phyloP scores from a whole-genome alignment of 2,797 vertebrate genomes.

The Catostomus latipinnis region DNA sequence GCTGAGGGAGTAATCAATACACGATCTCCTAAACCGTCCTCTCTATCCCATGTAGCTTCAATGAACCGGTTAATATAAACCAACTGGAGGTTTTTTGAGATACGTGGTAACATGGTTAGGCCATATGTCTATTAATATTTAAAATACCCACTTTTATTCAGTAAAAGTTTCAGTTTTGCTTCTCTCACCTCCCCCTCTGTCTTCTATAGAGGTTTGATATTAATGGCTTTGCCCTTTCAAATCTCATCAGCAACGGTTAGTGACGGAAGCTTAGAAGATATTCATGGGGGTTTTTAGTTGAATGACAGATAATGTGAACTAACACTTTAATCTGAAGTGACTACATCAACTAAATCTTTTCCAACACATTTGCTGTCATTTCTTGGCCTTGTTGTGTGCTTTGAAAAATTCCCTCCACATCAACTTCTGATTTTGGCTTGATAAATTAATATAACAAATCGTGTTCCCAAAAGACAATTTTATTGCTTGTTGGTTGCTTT shows the following conservation, averaged over 20 bases:
- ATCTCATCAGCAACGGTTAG: background rate
- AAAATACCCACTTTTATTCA: background rate
- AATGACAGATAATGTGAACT: background rate
- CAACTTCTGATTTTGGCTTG: background rate
- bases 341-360: background rate
- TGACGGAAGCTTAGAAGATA: conserved; percentile 3
- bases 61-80: too few species aligned
- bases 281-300: conserved; percentile 19
- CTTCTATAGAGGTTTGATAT: background rate
- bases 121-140: background rate
- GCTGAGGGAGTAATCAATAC: too few species aligned
- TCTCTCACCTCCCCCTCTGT: too few species aligned
- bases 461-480: too few species aligned
- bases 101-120: background rate
- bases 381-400: background rate
- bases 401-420: conserved; percentile 1
- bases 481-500: too few species aligned
- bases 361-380: background rate
- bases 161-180: background rate
- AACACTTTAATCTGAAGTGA: background rate
- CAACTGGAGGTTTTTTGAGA: background rate
- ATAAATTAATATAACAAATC: too few species aligned
- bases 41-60: too few species aligned
- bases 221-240: conserved; percentile 24
- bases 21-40: too few species aligned